Percentiles rank a stretch among this genome's conserved stretches.
phyloP scores from a whole-genome alignment of 1,140 invertebrate species.

The Musca vetustissima region DNA sequence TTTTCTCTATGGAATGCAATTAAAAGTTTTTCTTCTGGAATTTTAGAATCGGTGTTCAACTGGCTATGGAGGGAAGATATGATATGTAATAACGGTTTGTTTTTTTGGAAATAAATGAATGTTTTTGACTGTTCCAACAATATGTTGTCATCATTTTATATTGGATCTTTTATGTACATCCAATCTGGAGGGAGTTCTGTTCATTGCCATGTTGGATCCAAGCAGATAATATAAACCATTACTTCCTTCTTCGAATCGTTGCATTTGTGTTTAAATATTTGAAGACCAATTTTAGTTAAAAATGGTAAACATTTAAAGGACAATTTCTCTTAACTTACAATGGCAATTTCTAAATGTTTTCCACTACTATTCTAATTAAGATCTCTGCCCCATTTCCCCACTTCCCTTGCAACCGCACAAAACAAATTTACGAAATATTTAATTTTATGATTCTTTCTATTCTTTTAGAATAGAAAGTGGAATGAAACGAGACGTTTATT shows the following conservation, averaged over 20 bases:
- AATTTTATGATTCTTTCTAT: background rate
- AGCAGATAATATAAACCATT: too few species aligned
- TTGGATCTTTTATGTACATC: too few species aligned
- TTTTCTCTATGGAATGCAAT: background rate
- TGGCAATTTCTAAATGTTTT: too few species aligned
- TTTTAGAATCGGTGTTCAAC: too few species aligned
- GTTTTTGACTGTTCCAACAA: background rate
- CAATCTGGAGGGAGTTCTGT: too few species aligned
- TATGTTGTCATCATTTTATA: conserved; percentile 1
- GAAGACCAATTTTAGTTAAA: conserved; percentile 1
- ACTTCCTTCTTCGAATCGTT: too few species aligned
- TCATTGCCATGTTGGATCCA: too few species aligned
- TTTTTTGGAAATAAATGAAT: background rate
- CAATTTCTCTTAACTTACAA: background rate
- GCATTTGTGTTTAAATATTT: conserved; percentile 2
- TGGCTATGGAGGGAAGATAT: background rate
- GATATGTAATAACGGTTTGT: background rate
- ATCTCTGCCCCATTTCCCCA: background rate
- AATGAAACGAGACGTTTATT: too few species aligned
- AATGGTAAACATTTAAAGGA: background rate
- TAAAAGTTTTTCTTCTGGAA: background rate
- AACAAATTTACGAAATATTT: background rate
- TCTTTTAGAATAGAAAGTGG: too few species aligned
- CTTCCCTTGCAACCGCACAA: background rate
- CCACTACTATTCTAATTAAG: background rate